Evolutionary conservation across 2,888 invertebrate genomes (phyloP), one percentile per base, ranked within the genome.

Genomic region (Sthenelais limicola): DNA sequence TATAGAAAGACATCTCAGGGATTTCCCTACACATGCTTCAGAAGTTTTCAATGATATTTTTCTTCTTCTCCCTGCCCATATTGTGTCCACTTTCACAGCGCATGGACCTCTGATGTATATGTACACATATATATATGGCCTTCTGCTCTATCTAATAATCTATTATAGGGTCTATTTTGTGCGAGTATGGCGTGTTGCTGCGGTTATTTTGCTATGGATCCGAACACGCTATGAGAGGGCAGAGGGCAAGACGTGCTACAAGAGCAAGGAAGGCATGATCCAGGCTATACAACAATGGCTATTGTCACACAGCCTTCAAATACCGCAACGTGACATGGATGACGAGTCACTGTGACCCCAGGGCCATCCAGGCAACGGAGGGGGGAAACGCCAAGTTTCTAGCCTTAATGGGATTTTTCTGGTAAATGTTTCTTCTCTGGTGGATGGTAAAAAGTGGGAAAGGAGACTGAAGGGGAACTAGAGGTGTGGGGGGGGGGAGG

Each of bases 251-350:
- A 26, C 5, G 38, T 26, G 38, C 21, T 43, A 18, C 43, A 18
- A 9, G 43, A 18, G 12, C 9, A 9, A 24, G 18, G 21, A 35
- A n/a, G 62, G 26, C 24, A 24, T 35, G 62, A 62, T 62, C 62
- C 24, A 4, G 38, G 26, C 38, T 43, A 38, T 28, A 62, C 62
- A 62, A 62, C 62, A 62, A 62, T 62, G 62, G 21, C 38, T 35
- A 62, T 62, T 62, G 62, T 62, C 38, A 38, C 38, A 5, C 38
- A 21, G 9, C 52, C 35, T 24, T 15, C 38, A 33, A 62, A 62
- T 62, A 62, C 62, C 62, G 62, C 62, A 62, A 62, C 62, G 15
- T 26, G 38, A 21, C 62, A 62, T 43, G 62, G 38, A 24, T 38
- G 38, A 24, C 24, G 26, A 62, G 26, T 38, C 62, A 62, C 38